Evolutionary conservation across 23 tunicate species (phyloP).

Genomic region (Corella eumyota): DNA sequence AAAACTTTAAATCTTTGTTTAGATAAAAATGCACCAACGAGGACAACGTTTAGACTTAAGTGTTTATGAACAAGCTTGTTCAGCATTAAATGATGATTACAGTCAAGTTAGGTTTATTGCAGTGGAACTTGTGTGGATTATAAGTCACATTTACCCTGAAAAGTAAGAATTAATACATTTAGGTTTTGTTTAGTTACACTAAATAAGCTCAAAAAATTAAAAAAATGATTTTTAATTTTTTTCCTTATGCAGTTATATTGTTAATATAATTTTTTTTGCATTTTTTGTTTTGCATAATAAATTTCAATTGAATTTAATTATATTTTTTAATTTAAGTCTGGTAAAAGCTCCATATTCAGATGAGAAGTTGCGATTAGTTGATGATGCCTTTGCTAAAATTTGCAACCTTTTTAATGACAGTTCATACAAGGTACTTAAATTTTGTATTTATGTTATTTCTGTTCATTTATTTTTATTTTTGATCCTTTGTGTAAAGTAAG

Average conservation of each 20-base stretch:
- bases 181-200: too few species aligned
- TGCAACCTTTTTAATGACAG: constrained; percentile 92
- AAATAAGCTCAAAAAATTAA: too few species aligned
- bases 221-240: too few species aligned
- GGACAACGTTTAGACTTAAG: constrained; percentile 55
- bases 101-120: constrained; percentile 57
- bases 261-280: too few species aligned
- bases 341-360: constrained; percentile 48
- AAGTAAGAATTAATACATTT: constrained; percentile 16
- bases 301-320: too few species aligned
- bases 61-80: constrained; percentile 69
- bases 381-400: constrained; percentile 85
- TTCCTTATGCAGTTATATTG: too few species aligned
- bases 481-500: too few species aligned
- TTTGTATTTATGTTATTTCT: neutral
- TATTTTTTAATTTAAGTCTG: too few species aligned
- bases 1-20: neutral
- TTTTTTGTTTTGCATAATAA: too few species aligned
- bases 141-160: constrained; percentile 78
- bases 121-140: constrained; percentile 70
- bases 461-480: too few species aligned
- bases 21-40: constrained; percentile 63
- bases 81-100: constrained; percentile 65
- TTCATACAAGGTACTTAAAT: constrained; percentile 46
- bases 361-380: constrained; percentile 74